Percentiles rank a stretch among this genome's conserved stretches.
Evolutionary conservation across 2,113 vertebrate species (phyloP).

Genomic region (Smithornis capensis): DNA sequence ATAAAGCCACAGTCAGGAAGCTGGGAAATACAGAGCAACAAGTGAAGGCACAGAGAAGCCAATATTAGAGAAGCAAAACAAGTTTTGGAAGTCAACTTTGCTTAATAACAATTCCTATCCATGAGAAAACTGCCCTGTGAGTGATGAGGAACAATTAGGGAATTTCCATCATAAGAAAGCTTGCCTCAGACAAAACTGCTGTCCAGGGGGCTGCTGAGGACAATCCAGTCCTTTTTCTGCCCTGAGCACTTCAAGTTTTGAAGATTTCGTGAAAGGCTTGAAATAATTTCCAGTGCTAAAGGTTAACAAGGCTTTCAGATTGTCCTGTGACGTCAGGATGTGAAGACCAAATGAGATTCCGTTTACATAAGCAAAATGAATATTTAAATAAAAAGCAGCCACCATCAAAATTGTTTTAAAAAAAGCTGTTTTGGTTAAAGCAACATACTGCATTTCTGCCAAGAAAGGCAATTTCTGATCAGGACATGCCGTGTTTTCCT

Average conservation of each 20-base stretch:
- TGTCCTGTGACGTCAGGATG: constrained; percentile 31
- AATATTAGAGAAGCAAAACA: background rate
- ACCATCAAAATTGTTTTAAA: constrained; percentile 58
- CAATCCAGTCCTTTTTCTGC: background rate
- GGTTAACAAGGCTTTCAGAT: constrained; percentile 52
- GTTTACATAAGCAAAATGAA: constrained; percentile 66
- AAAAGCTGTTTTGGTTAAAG: constrained; percentile 69
- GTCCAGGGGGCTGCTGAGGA: background rate
- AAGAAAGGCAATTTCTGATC: constrained; percentile 72
- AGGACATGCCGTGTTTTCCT: constrained; percentile 34
- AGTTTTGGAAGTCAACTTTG: background rate
- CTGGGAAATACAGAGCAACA: background rate
- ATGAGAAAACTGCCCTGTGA: background rate
- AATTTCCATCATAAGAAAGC: background rate
- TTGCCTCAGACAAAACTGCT: background rate
- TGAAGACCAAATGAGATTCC: constrained; percentile 39
- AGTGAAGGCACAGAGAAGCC: background rate
- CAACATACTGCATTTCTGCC: constrained; percentile 55
- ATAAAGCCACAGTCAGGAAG: fast-evolving
- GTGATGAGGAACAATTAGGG: background rate
- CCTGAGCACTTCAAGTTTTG: background rate
- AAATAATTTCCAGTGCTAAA: constrained; percentile 62
- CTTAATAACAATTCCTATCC: background rate
- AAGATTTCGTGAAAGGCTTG: constrained; percentile 51
- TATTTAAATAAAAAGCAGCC: constrained; percentile 73